phyloP scores from a whole-genome alignment of 35 echinoderm and acorn worm genomes.

The Apostichopus californicus region DNA sequence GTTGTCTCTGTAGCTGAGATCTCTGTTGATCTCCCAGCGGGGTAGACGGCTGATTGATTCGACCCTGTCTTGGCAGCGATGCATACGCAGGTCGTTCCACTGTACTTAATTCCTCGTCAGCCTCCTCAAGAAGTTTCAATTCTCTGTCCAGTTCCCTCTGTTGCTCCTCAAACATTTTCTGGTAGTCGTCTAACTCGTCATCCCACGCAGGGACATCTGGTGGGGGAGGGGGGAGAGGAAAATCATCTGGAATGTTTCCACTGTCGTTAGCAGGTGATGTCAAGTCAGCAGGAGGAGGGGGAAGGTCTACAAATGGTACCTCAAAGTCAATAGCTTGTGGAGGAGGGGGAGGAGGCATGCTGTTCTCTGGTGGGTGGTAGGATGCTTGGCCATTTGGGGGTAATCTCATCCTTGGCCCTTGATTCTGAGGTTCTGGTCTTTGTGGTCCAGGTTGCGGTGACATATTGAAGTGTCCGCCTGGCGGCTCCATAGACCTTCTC shows the following conservation, averaged over 20 bases:
- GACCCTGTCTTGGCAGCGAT: constrained; percentile 81
- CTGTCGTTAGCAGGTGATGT: constrained; percentile 23
- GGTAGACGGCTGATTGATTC: constrained; percentile 74
- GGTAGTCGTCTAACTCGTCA: constrained; percentile 68
- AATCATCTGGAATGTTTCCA: constrained; percentile 47
- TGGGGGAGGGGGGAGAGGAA: constrained; percentile 62
- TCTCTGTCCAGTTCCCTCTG: constrained; percentile 52
- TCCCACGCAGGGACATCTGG: constrained; percentile 10
- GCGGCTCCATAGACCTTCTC: constrained; percentile 4
- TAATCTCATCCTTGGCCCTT: constrained; percentile 29
- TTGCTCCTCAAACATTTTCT: constrained; percentile 78
- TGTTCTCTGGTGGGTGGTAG: not conserved
- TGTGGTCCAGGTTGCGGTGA: constrained; percentile 19
- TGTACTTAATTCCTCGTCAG: constrained; percentile 16
- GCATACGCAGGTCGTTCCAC: constrained; percentile 63
- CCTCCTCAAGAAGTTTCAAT: constrained; percentile 41
- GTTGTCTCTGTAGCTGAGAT: constrained; percentile 66
- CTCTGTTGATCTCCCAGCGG: constrained; percentile 62
- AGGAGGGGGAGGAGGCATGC: constrained; percentile 48
- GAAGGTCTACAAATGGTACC: constrained; percentile 52
- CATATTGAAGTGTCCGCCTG: constrained; percentile 14
- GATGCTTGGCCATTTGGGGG: constrained; percentile 9
- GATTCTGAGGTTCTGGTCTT: constrained; percentile 2
- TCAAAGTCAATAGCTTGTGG: constrained; percentile 52
- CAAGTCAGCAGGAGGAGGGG: constrained; percentile 73